These are phyloP conservation scores for Sardinella longiceps DNA, from an alignment of 2,797 vertebrate species.

Conservation along the genomic window DNA sequence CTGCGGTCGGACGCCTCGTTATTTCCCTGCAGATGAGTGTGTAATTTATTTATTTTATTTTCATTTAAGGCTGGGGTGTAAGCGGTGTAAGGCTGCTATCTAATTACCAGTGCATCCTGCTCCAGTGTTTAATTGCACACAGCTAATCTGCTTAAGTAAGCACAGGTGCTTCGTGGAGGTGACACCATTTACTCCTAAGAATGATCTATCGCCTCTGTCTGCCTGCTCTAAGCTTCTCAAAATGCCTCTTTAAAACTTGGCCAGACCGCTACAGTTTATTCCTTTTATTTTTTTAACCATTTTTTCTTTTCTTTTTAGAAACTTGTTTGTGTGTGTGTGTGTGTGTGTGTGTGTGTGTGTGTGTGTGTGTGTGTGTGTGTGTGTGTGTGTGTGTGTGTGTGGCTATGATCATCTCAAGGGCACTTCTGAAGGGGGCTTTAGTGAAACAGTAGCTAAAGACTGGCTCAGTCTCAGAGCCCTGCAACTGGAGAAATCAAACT, in stretches of 20 bases:
- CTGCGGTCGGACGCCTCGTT: neutral
- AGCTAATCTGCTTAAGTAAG: constrained; percentile 18
- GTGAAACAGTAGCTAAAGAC: neutral
- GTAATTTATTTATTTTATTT: neutral
- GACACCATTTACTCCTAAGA: constrained; percentile 19
- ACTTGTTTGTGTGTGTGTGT: too few relatives aligned
- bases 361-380: too few relatives aligned
- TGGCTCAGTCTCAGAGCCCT: neutral
- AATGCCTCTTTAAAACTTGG: neutral
- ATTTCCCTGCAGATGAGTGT: neutral
- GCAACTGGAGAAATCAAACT: neutral
- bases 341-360: too few relatives aligned
- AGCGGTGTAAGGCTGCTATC: constrained; percentile 1
- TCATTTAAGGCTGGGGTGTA: neutral
- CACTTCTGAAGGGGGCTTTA: too few relatives aligned
- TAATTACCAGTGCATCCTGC: constrained; percentile 22
- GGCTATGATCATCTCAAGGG: too few relatives aligned
- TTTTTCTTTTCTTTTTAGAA: too few relatives aligned
- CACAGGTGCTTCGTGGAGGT: constrained; percentile 2
- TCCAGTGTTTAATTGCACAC: neutral
- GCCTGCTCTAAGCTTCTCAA: neutral
- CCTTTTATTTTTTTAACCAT: neutral
- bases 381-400: too few relatives aligned
- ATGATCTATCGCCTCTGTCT: neutral
- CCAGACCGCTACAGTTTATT: neutral